Percentiles rank a stretch among this genome's conserved stretches.
Conservation (phyloP, 2,113 vertebrate genomes). For the Odontophorus gujanensis region DNA sequence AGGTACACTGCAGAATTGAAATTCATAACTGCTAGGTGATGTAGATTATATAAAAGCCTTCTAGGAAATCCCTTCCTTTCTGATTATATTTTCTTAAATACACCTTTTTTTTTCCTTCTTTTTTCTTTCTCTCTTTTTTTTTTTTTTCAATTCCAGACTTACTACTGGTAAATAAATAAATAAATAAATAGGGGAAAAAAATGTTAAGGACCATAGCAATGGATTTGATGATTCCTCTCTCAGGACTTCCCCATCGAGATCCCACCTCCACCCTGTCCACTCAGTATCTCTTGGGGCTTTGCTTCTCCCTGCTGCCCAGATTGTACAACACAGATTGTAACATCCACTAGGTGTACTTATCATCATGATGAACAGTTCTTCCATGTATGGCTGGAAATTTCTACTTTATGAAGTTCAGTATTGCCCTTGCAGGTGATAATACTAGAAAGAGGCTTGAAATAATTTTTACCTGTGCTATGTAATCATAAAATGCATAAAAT, state of each 20-base stretch:
- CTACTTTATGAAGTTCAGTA: background rate
- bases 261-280: background rate
- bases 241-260: background rate
- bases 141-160: background rate
- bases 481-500: background rate
- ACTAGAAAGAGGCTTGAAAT: background rate
- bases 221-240: background rate
- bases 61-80: background rate
- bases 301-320: background rate
- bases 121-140: too few relatives aligned
- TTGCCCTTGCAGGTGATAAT: background rate
- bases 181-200: background rate
- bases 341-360: background rate
- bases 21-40: background rate
- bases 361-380: background rate
- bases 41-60: background rate
- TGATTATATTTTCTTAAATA: background rate
- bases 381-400: background rate
- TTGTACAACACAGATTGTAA: background rate
- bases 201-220: background rate
- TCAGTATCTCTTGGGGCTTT: background rate
- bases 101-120: too few relatives aligned
- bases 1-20: background rate
- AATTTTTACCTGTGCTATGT: background rate
- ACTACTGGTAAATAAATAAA: background rate